phyloP scores from a whole-genome alignment of 2,797 vertebrate genomes.

The Prionace glauca region DNA sequence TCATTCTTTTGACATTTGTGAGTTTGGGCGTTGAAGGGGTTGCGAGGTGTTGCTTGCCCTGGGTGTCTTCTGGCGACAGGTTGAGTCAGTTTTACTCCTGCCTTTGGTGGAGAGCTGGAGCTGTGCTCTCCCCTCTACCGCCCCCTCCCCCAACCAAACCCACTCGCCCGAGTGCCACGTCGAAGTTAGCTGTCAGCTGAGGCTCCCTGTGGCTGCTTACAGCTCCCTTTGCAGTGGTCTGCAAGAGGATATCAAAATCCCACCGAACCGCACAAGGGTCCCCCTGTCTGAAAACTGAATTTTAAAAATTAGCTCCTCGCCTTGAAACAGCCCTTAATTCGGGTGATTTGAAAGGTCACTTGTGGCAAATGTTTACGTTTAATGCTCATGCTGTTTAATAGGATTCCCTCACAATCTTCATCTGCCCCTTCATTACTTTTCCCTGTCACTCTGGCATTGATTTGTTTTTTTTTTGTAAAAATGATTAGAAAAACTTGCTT shows the following conservation, averaged over 20 bases:
- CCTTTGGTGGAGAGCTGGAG: neutral
- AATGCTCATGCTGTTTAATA: neutral
- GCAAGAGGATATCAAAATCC: neutral
- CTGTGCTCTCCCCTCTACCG: neutral
- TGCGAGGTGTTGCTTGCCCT: neutral
- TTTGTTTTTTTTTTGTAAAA: neutral
- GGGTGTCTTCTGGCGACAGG: neutral
- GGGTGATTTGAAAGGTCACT: neutral
- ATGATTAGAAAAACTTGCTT: neutral
- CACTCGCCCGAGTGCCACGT: constrained; percentile 17
- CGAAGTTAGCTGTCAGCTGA: neutral
- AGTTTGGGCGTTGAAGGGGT: neutral
- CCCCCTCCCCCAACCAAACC: constrained; percentile 25
- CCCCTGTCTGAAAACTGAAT: neutral
- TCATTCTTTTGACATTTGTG: neutral
- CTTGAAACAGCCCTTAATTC: neutral
- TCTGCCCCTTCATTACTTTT: no score
- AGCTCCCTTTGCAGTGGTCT: neutral
- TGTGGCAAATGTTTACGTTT: no score
- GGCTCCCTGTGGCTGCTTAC: neutral
- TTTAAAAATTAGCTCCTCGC: neutral
- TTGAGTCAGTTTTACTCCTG: neutral
- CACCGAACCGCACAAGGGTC: no score
- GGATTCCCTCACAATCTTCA: no score
- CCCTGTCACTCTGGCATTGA: neutral